Evolutionary conservation across 2,113 vertebrate species (phyloP), one percentile per base, ranked within the genome.

Genomic region (Cyprinodon tularosa): DNA sequence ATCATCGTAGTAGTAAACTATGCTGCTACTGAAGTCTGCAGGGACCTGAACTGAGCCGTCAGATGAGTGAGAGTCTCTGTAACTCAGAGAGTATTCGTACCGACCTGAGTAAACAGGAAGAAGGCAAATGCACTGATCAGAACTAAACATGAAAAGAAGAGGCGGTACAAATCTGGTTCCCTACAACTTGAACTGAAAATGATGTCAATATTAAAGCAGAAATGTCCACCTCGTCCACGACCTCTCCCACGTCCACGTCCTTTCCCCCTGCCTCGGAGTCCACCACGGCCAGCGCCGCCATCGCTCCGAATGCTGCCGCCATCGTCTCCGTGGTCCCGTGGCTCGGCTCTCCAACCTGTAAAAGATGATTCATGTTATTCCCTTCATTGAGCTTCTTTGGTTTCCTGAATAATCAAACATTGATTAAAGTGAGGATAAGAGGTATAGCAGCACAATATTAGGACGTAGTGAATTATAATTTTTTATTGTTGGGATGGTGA

Each of bases 1-100:
- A n/a, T 96, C 95, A 2, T 96, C 95, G 38, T 97, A 99, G 88
- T 96, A 99, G 90, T 98, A 99, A 94, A 98, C 95, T 95, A 97
- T 96, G 73, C 94, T 95, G 89, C 88, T 93, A 65, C 85, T 94
- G 29, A 95, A 94, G 76, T 97, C 96, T 10, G 94, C 63, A 2
- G 94, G 84, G 83, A 89, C 93, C 76, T 88, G 93, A 29, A 2
- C 71, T 4, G 90, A 92, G 71, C 94, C 93, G 75, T 97, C 95
- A 1, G 82, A 87, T n/a, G 90, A 84, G 62, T 94, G 95, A 14
- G 93, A 83, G 48, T 97, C 96, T 84, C 88, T 87, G 86, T 94
- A 96, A 81, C 88, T 93, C 86, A 94, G 89, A 1, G 95, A 93
- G 92, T 95, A 95, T 60, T 97, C 96, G 67, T 94, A 96, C 71